Evolutionary conservation across 30 jellyfish, hydroid and myxozoan genomes (phyloP).

Genomic region (Haliclystus octoradiatus): DNA sequence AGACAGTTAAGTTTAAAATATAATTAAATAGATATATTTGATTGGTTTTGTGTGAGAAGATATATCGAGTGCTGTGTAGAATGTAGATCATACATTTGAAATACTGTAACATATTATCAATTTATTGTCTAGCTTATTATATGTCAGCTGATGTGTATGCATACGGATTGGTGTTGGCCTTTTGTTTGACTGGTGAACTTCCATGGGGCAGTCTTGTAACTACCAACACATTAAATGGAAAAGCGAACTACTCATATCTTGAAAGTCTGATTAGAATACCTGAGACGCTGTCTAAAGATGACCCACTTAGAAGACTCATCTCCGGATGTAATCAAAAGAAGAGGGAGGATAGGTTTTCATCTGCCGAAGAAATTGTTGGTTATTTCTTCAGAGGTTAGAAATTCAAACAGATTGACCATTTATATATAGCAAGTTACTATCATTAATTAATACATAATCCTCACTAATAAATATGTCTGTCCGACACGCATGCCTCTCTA

Average conservation of each 20-base stretch:
- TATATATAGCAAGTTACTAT: no score
- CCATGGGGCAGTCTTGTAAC: slow-evolving; percentile 36
- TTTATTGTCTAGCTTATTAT: slow-evolving; percentile 7
- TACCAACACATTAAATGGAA: slow-evolving; percentile 29
- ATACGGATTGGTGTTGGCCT: slow-evolving; percentile 64
- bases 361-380: slow-evolving; percentile 41
- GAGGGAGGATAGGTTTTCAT: slow-evolving; percentile 15
- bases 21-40: no score
- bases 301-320: slow-evolving; percentile 26
- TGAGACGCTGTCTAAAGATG: slow-evolving; percentile 14
- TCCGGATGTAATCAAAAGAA: slow-evolving; percentile 37
- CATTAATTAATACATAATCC: no score
- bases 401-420: no score
- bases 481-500: no score
- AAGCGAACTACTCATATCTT: slow-evolving; percentile 24
- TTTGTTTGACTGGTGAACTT: slow-evolving; percentile 52
- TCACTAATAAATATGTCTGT: no score
- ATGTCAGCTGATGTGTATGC: slow-evolving; percentile 57
- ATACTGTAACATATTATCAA: no score
- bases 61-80: no score
- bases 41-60: no score
- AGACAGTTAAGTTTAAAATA: no score
- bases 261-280: slow-evolving; percentile 45
- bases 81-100: no score
- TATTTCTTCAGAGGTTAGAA: slow-evolving; percentile 38